Percentiles rank a stretch among this genome's conserved stretches.
Evolutionary conservation across 1,140 invertebrate species (phyloP).

Genomic region (Elymnias hypermnestra): DNA sequence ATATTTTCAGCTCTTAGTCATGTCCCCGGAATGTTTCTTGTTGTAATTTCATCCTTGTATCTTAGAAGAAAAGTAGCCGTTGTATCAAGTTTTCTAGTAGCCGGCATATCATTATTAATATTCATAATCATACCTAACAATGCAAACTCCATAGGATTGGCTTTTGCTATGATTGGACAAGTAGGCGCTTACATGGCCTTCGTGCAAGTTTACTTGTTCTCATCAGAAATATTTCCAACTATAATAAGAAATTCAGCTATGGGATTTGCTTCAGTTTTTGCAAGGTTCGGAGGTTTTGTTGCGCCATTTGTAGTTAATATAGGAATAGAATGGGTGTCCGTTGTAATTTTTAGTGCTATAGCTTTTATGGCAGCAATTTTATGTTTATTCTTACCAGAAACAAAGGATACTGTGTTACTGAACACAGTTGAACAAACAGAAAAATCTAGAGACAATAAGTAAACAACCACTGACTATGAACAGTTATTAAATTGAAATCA

Average conservation of each 20-base stretch:
- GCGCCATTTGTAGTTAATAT: constrained; percentile 80
- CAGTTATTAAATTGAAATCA: too few species aligned
- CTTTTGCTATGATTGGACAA: constrained; percentile 76
- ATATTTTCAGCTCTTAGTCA: too few species aligned
- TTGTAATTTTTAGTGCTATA: constrained; percentile 44
- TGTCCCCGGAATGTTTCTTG: too few species aligned
- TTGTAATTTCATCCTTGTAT: too few species aligned
- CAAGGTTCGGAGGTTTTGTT: constrained; percentile 80
- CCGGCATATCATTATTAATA: too few species aligned
- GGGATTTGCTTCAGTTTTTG: constrained; percentile 78
- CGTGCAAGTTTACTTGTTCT: constrained; percentile 79
- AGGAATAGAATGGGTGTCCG: constrained; percentile 56
- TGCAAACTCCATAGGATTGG: too few species aligned
- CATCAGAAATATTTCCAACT: constrained; percentile 82
- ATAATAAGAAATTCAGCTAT: constrained; percentile 81
- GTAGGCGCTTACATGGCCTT: constrained; percentile 78
- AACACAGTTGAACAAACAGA: constrained; percentile 52
- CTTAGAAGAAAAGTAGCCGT: too few species aligned
- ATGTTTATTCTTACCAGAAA: constrained; percentile 53
- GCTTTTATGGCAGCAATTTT: constrained; percentile 40
- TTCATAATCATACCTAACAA: too few species aligned
- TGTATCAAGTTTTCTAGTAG: too few species aligned
- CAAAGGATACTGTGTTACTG: constrained; percentile 44
- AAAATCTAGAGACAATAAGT: constrained; percentile 5
- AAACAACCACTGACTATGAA: constrained; percentile 8